Evolutionary conservation across 2,797 vertebrate genomes (phyloP).

Genomic region (Erithacus rubecula): DNA sequence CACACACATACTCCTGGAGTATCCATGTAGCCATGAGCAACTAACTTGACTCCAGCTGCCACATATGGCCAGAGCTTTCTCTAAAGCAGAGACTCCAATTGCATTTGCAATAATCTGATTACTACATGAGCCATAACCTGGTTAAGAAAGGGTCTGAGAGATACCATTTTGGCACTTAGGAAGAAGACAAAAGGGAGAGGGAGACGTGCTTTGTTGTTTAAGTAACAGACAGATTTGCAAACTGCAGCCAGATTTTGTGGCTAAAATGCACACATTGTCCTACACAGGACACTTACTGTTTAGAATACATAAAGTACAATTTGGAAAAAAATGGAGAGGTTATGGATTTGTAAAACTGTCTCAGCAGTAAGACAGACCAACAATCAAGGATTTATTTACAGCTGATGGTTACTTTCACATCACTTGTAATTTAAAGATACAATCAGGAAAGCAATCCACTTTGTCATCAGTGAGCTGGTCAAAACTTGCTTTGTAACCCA

Average conservation of each 20-base stretch:
- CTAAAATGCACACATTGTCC: background rate
- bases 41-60: constrained; percentile 18
- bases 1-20: background rate
- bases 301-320: background rate
- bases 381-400: background rate
- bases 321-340: background rate
- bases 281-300: background rate
- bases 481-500: constrained; percentile 10
- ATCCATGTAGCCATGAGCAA: background rate
- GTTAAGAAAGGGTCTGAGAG: constrained; percentile 34
- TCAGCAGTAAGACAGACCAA: background rate
- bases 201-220: background rate
- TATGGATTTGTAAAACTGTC: background rate
- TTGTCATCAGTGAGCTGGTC: background rate
- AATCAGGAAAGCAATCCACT: background rate
- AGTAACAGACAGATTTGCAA: background rate
- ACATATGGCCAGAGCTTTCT: background rate
- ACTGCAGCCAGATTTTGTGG: background rate
- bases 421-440: background rate
- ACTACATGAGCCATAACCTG: constrained; percentile 31
- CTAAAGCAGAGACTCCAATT: constrained; percentile 44
- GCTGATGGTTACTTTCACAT: background rate
- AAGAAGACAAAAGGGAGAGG: background rate
- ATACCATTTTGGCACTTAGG: background rate
- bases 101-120: constrained; percentile 57